phyloP scores from a whole-genome alignment of 2,888 invertebrate species.

The Cetonia aurata region DNA sequence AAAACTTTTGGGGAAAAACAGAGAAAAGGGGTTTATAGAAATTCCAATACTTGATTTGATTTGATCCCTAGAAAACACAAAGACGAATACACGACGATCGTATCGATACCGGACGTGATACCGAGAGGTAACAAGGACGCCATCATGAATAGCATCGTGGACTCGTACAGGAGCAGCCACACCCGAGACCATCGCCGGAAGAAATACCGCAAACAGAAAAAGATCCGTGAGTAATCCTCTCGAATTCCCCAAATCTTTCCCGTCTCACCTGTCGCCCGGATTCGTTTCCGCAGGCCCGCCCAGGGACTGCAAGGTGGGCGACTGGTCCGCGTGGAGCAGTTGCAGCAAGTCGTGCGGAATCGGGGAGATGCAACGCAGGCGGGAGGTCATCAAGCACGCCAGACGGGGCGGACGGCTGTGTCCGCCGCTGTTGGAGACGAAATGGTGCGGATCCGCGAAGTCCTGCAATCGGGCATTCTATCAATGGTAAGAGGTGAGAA shows the following conservation, averaged over 20 bases:
- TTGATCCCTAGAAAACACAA: conserved; percentile 56
- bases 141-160: conserved; percentile 78
- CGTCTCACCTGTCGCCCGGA: conserved; percentile 2
- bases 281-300: conserved; percentile 68
- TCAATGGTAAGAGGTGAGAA: conserved; percentile 68
- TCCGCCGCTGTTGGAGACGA: conserved; percentile 85
- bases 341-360: conserved; percentile 93
- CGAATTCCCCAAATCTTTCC: background rate
- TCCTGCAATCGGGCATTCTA: conserved; percentile 76
- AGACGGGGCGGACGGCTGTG: conserved; percentile 85
- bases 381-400: conserved; percentile 82
- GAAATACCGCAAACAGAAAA: conserved; percentile 65
- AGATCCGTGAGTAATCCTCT: conserved; percentile 64
- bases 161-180: conserved; percentile 70
- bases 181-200: conserved; percentile 63
- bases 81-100: conserved; percentile 53
- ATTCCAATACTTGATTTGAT: too few relatives aligned
- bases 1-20: too few relatives aligned
- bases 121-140: conserved; percentile 78
- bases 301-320: conserved; percentile 86
- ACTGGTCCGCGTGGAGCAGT: conserved; percentile 89
- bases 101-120: conserved; percentile 67
- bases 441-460: conserved; percentile 87
- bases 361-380: conserved; percentile 85
- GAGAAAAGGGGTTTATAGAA: too few relatives aligned